Conservation (phyloP, 2,888 invertebrate species). For the Crossocerus cetratus region DNA sequence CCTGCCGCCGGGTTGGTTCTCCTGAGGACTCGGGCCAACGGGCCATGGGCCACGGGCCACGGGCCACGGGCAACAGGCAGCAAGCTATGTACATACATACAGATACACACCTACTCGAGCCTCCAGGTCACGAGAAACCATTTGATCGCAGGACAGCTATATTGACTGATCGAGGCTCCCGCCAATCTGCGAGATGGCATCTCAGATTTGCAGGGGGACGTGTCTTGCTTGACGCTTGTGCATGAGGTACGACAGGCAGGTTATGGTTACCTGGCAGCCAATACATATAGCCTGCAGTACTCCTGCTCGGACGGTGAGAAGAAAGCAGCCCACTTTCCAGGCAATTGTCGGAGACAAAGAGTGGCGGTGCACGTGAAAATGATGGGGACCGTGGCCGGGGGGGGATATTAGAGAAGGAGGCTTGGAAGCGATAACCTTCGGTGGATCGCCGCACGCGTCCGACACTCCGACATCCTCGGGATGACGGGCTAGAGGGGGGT, state of each 20-base stretch:
- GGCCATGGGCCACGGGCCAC: too few relatives aligned
- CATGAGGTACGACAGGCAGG: neutral
- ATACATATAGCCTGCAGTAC: neutral
- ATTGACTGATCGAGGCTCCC: neutral
- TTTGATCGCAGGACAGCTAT: too few relatives aligned
- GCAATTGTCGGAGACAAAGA: conserved; percentile 67
- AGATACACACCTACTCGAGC: too few relatives aligned
- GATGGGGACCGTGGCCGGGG: conserved; percentile 26
- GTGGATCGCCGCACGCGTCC: conserved; percentile 42
- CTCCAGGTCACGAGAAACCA: too few relatives aligned
- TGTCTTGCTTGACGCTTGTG: neutral
- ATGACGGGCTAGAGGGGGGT: neutral
- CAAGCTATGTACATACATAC: too few relatives aligned
- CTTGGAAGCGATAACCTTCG: conserved; percentile 59
- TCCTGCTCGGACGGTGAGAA: neutral
- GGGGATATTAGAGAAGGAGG: conserved; percentile 53
- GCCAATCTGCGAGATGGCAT: neutral
- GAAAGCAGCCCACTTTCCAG: conserved; percentile 59
- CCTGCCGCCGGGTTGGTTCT: too few relatives aligned
- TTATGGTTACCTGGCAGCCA: too few relatives aligned
- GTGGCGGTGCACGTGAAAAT: conserved; percentile 38
- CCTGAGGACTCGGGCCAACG: too few relatives aligned
- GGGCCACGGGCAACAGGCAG: too few relatives aligned
- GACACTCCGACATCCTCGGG: neutral
- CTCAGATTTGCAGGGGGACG: neutral